A percentile compares a stretch with the other conserved stretches of the same genome.
phyloP scores from a whole-genome alignment of 2,888 invertebrate species.

The Candidula unifasciata region DNA sequence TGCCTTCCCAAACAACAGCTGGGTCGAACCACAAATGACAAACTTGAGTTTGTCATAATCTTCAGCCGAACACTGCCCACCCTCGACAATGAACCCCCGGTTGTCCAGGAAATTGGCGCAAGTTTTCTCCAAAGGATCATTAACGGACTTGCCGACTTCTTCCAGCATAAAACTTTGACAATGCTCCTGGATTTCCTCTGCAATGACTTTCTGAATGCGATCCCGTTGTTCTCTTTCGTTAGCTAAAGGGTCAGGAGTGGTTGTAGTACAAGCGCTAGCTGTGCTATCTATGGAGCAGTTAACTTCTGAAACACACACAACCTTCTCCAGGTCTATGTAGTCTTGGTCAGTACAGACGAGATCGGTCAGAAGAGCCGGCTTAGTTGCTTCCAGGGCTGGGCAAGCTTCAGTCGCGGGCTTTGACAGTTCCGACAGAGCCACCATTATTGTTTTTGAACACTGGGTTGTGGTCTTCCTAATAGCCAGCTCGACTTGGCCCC shows the following conservation, averaged over 20 bases:
- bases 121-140: constrained; percentile 9
- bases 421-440: background rate
- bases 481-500: background rate
- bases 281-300: background rate
- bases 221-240: background rate
- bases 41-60: background rate
- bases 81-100: background rate
- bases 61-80: background rate
- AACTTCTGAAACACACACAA: background rate
- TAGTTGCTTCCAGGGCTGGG: background rate
- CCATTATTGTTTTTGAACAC: background rate
- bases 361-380: background rate
- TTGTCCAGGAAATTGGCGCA: background rate
- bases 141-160: background rate
- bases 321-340: background rate
- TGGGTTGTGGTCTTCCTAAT: background rate
- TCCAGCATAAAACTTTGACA: background rate
- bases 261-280: background rate
- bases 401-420: background rate
- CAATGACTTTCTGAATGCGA: background rate
- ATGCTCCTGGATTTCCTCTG: too few relatives aligned
- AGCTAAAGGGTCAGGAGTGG: background rate
- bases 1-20: background rate
- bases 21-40: background rate
- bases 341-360: background rate